phyloP scores from a whole-genome alignment of 2,797 vertebrate genomes.

The Lepidocolaptes lacrymiger region DNA sequence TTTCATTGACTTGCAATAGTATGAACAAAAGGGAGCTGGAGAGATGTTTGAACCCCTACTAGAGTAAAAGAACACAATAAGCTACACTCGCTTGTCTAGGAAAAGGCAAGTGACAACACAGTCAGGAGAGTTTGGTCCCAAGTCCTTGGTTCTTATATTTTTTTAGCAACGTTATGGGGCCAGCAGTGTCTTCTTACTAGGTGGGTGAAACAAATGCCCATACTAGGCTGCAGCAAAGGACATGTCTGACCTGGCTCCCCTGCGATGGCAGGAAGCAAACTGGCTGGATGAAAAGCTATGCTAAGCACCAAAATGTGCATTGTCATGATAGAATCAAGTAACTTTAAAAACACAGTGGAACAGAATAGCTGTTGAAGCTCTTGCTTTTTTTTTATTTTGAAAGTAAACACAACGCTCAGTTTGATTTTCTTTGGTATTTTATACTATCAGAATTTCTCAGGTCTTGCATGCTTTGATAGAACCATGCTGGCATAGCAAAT shows the following conservation, averaged over 20 bases:
- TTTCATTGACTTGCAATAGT: neutral
- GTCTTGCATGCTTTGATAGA: neutral
- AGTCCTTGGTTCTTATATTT: neutral
- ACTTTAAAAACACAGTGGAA: neutral
- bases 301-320: neutral
- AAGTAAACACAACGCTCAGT: neutral
- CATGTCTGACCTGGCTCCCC: neutral
- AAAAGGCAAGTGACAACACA: neutral
- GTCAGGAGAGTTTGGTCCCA: fast-evolving
- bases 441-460: neutral
- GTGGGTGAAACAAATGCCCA: fast-evolving
- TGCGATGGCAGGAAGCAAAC: neutral
- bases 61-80: neutral
- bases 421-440: neutral
- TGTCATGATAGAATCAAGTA: neutral
- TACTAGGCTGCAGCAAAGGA: neutral
- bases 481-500: neutral
- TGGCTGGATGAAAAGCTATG: neutral
- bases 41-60: neutral
- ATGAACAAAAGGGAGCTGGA: neutral
- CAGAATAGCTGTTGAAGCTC: neutral
- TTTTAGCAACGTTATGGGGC: neutral
- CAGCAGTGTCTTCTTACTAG: neutral
- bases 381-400: neutral
- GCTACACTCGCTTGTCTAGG: neutral